These are phyloP conservation scores for Syngnathus typhle DNA, from an alignment of 2,113 vertebrate species.

Conservation along the genomic window DNA sequence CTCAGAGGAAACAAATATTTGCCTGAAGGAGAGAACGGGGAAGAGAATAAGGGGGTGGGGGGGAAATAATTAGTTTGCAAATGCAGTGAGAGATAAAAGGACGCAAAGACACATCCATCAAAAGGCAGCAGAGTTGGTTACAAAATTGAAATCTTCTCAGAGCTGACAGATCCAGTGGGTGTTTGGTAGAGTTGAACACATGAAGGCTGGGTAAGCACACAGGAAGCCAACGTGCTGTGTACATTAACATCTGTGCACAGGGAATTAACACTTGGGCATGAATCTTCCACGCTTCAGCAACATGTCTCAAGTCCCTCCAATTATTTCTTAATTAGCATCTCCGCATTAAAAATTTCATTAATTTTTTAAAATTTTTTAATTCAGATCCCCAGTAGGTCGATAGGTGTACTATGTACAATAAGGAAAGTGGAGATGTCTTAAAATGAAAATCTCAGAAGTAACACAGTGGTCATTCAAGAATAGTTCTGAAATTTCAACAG, in stretches of 20 bases:
- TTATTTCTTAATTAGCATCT: constrained; percentile 85
- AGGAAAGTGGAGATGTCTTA: too few relatives aligned
- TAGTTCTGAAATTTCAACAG: too few relatives aligned
- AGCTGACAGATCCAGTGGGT: constrained; percentile 83
- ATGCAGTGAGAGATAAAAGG: constrained; percentile 87
- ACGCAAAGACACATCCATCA: constrained; percentile 86
- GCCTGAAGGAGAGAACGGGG: constrained; percentile 77
- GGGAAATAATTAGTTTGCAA: constrained; percentile 98
- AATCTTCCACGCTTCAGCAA: constrained; percentile 82
- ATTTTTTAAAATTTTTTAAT: too few relatives aligned
- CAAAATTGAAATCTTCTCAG: constrained; percentile 93
- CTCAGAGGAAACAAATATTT: constrained; percentile 97
- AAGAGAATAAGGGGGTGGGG: constrained; percentile 66
- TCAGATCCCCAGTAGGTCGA: too few relatives aligned
- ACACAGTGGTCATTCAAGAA: too few relatives aligned
- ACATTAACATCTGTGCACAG: constrained; percentile 86
- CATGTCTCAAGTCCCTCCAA: constrained; percentile 78
- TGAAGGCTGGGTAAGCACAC: constrained; percentile 43
- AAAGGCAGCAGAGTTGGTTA: constrained; percentile 83
- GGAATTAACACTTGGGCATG: constrained; percentile 84
- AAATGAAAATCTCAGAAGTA: too few relatives aligned
- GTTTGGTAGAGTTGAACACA: constrained; percentile 76
- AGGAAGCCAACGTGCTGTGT: constrained; percentile 54
- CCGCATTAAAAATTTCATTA: constrained; percentile 62
- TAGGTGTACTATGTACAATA: too few relatives aligned